A percentile compares a stretch with the other conserved stretches of the same genome.
These are phyloP conservation scores for Naja naja DNA, from an alignment of 2,113 vertebrate species.

Conservation along the genomic window DNA sequence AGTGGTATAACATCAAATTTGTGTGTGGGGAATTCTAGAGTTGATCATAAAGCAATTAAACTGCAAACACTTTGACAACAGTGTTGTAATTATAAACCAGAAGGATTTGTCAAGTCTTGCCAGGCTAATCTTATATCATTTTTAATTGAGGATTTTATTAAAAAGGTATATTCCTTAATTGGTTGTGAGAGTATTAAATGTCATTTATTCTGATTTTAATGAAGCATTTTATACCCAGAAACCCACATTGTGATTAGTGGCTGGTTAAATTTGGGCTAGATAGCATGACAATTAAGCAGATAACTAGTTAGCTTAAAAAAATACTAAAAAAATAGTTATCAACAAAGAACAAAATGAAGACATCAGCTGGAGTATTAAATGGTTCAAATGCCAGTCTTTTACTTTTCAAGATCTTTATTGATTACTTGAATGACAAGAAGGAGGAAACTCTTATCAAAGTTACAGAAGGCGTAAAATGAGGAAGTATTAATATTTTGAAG, in stretches of 20 bases:
- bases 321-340: background rate
- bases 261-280: background rate
- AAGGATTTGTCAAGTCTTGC: background rate
- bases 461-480: background rate
- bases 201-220: background rate
- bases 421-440: background rate
- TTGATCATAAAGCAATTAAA: background rate
- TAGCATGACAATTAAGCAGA: background rate
- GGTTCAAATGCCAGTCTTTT: background rate
- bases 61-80: background rate
- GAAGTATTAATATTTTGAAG: background rate
- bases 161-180: background rate
- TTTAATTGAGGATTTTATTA: background rate
- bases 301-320: background rate
- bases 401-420: background rate
- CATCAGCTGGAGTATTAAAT: background rate
- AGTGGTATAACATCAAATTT: background rate
- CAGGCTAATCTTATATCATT: background rate
- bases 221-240: background rate
- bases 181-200: background rate
- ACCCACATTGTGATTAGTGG: background rate
- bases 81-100: background rate
- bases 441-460: background rate
- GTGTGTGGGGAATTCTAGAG: background rate
- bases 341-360: background rate